Evolutionary conservation across 1,140 invertebrate species (phyloP), one percentile per base, ranked within the genome.

Genomic region (Zaprionus ghesquierei): DNA sequence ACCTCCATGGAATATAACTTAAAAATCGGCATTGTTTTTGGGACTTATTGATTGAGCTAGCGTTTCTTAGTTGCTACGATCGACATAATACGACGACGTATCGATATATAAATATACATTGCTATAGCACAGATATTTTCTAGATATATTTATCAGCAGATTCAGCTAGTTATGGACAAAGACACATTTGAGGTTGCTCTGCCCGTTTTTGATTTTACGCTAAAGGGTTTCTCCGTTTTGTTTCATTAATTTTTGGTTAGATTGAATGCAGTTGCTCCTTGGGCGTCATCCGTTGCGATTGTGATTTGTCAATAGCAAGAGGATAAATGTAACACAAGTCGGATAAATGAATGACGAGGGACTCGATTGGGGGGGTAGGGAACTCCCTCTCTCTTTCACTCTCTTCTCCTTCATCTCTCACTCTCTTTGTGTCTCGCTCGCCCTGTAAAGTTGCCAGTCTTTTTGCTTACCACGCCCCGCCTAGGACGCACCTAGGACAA

Each of bases 401-500:
- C 13, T 38, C 4, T 35, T 13, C 3, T 0, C 8, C 9, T 46
- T 22, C 9, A n/a, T 22, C 41, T 46, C 41, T 46, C 41, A 18
- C 41, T 46, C 15, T 12, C 3, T 46, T 10, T 46, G 18, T 10
- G 20, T 46, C 41, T 18, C 41, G 15, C 41, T 46, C 41, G 41
- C 41, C 18, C 35, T 41, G 35, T 41, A 41, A 15, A 41, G 35
- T 41, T 41, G 35, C 35, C 35, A 41, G 35, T 46, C 41, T 22
- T 46, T 12, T 22, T 46, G 9, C 18, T 22, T 18, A 10, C 18
- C 41, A 22, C 41, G 20, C 18, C 41, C 5, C 18, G 3, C 18
- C 18, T 12, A 2, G 13, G 23, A 3, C 15, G 5, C 18, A n/a
- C 38, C n/a, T 76, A 82, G 44, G 80, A 82, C 18, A 84, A 54